Conservation (phyloP, 2,797 vertebrate species). For the Notolepis coatsorum region DNA sequence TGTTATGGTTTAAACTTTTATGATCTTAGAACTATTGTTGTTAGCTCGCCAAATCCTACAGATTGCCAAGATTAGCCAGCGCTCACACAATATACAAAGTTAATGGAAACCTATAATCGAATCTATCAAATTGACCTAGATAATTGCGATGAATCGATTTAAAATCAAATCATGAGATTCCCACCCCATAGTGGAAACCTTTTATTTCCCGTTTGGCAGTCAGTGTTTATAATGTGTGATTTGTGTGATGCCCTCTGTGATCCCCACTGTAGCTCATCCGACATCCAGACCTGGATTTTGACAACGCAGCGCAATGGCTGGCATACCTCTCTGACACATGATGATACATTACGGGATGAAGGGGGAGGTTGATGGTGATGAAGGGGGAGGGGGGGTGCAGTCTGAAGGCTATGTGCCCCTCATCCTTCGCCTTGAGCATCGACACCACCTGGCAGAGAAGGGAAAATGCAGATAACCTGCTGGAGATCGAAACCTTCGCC, state of each 20-base stretch:
- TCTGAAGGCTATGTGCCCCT: neutral
- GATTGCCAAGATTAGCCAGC: too few species aligned
- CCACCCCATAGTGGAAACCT: neutral
- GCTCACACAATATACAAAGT: too few species aligned
- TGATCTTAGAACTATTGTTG: too few species aligned
- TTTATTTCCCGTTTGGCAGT: too few species aligned
- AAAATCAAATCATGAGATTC: too few species aligned
- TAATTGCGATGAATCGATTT: too few species aligned
- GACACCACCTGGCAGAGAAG: neutral
- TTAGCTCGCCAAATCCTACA: too few species aligned
- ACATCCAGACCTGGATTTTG: constrained; percentile 15
- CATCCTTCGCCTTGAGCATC: neutral
- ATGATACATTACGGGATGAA: constrained; percentile 10
- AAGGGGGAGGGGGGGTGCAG: neutral
- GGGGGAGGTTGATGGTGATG: too few species aligned
- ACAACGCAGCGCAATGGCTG: neutral
- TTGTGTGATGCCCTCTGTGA: neutral
- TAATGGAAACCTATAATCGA: too few species aligned
- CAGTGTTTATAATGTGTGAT: neutral
- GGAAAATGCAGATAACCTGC: too few species aligned
- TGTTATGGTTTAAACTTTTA: too few species aligned
- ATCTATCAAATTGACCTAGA: too few species aligned
- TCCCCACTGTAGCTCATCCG: constrained; percentile 11
- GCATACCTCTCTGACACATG: constrained; percentile 20
- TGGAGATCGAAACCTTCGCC: neutral